Evolutionary conservation across 2,888 invertebrate genomes (phyloP).

Genomic region (Miltochrista miniata): DNA sequence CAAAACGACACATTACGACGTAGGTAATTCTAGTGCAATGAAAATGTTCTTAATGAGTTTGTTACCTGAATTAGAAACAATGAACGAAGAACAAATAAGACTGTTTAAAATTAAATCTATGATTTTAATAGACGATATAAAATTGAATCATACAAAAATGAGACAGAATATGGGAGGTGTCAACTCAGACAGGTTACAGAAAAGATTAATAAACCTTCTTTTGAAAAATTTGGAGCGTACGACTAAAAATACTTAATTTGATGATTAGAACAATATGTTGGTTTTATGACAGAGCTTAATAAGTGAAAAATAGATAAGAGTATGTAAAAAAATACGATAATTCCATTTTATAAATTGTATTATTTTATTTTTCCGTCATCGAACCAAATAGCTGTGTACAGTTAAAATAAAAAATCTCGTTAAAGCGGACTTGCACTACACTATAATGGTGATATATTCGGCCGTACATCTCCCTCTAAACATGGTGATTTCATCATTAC

Average conservation of each 20-base stretch:
- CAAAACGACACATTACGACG: background rate
- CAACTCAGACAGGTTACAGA: conserved; percentile 35
- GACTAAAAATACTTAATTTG: background rate
- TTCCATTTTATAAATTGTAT: too few species aligned
- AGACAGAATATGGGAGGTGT: conserved; percentile 4
- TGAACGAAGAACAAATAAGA: conserved; percentile 45
- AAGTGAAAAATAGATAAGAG: too few species aligned
- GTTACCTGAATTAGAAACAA: conserved; percentile 46
- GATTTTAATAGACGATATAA: conserved; percentile 43
- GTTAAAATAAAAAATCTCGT: too few species aligned
- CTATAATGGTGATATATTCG: background rate
- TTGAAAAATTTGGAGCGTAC: conserved; percentile 32
- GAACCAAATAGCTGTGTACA: too few species aligned
- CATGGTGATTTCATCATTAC: conserved; percentile 3
- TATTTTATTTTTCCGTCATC: too few species aligned
- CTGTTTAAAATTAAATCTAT: conserved; percentile 48
- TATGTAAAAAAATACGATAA: too few species aligned
- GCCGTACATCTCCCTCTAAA: background rate
- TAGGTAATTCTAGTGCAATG: conserved; percentile 13
- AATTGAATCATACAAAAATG: conserved; percentile 26
- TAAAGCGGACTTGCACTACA: too few species aligned
- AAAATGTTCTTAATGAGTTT: conserved; percentile 45
- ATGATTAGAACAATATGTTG: too few species aligned
- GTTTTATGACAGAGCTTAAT: too few species aligned
- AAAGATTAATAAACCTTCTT: conserved; percentile 41